Conservation (phyloP, 2,797 vertebrate genomes). For the Gobionotothen gibberifrons region DNA sequence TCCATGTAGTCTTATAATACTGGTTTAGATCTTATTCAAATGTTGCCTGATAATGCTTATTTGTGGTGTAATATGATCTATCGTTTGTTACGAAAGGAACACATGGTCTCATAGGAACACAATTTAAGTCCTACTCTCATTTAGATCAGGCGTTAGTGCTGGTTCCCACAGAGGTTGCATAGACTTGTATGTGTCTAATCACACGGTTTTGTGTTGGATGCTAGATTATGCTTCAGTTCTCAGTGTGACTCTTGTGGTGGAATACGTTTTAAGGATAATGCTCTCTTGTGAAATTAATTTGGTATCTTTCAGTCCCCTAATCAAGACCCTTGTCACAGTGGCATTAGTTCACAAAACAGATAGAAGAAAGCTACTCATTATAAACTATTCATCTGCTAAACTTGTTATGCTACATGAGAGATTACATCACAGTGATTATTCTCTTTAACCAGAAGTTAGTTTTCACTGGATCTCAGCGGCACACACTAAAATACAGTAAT, state of each 20-base stretch:
- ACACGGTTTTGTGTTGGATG: conserved; percentile 48
- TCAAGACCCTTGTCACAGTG: conserved; percentile 74
- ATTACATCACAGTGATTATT: conserved; percentile 61
- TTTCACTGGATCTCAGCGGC: conserved; percentile 37
- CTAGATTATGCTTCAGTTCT: conserved; percentile 47
- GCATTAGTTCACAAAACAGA: conserved; percentile 68
- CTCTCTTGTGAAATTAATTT: conserved; percentile 49
- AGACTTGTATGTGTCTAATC: conserved; percentile 48
- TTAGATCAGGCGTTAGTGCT: conserved; percentile 35
- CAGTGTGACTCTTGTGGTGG: conserved; percentile 54
- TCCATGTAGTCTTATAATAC: conserved; percentile 29
- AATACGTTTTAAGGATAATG: conserved; percentile 62
- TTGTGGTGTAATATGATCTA: conserved; percentile 34
- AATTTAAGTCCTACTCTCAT: conserved; percentile 22
- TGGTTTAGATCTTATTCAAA: conserved; percentile 36
- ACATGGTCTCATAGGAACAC: conserved; percentile 15
- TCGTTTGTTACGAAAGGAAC: conserved; percentile 31
- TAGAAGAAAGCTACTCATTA: conserved; percentile 69
- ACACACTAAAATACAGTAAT: conserved; percentile 55
- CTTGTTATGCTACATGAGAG: conserved; percentile 64
- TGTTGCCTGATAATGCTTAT: conserved; percentile 43
- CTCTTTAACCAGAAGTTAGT: conserved; percentile 55
- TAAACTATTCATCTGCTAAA: conserved; percentile 74
- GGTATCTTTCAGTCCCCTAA: conserved; percentile 69
- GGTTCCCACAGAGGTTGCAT: conserved; percentile 35